Conservation (phyloP, 2,797 vertebrate genomes). For the Acropternis orthonyx region DNA sequence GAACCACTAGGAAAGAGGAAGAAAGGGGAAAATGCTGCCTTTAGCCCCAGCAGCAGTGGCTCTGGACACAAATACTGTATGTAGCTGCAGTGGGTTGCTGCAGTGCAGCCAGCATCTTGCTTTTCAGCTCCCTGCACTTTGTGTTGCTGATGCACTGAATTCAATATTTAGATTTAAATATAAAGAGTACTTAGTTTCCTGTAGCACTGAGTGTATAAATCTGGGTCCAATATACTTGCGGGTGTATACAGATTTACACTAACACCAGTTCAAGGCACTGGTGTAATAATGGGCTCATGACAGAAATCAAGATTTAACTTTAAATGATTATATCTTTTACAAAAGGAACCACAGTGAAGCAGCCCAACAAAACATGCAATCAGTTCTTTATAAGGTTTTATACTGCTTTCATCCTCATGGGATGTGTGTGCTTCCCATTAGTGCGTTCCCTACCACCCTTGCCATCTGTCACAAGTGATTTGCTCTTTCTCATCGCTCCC, state of each 20-base stretch:
- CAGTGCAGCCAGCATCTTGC: not conserved
- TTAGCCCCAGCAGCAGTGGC: not conserved
- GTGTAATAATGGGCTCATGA: not conserved
- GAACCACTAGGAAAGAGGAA: not conserved
- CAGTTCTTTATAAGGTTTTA: not conserved
- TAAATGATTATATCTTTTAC: not conserved
- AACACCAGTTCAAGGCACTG: not conserved
- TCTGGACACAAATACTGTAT: not conserved
- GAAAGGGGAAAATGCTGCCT: not conserved
- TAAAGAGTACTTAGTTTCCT: not conserved
- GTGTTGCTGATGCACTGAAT: not conserved
- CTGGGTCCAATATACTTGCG: not conserved
- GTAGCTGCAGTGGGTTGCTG: not conserved
- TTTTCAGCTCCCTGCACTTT: not conserved
- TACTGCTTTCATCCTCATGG: slow-evolving; percentile 19
- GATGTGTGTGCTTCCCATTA: slow-evolving; percentile 46
- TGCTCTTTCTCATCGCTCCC: slow-evolving; percentile 3
- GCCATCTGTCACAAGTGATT: slow-evolving; percentile 45
- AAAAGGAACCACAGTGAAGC: not conserved
- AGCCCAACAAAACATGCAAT: not conserved
- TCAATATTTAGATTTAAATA: not conserved
- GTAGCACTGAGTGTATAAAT: not conserved
- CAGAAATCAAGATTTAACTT: slow-evolving; percentile 9
- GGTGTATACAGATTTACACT: not conserved
- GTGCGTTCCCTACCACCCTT: slow-evolving; percentile 13